Conservation (phyloP, 2,888 invertebrate genomes). For the Hyposoter dolosus region DNA sequence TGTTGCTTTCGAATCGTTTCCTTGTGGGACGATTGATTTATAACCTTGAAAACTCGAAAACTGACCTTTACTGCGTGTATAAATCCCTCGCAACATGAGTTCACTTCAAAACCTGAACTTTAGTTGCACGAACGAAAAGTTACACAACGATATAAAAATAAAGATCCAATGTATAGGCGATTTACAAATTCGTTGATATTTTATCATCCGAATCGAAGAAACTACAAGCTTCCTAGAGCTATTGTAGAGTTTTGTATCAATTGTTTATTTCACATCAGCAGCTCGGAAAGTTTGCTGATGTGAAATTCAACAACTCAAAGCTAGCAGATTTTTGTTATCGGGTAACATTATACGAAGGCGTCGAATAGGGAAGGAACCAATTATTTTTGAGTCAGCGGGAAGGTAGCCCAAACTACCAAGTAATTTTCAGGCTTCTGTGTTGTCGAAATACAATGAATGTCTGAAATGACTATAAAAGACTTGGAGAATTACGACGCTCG, state of each 20-base stretch:
- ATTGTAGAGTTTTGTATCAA: background rate
- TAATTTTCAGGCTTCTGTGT: background rate
- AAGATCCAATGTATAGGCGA: background rate
- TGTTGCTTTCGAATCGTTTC: background rate
- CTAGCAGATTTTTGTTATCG: background rate
- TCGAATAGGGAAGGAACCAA: background rate
- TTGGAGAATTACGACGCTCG: background rate
- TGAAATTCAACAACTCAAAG: no score
- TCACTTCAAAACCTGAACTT: background rate
- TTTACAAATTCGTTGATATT: constrained; percentile 9
- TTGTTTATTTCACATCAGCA: background rate
- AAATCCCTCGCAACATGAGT: background rate
- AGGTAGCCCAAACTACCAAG: background rate
- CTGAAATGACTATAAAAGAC: background rate
- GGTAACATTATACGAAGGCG: background rate
- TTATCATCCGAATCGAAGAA: background rate
- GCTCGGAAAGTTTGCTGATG: background rate
- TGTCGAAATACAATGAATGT: background rate
- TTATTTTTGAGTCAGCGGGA: background rate
- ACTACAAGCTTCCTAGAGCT: background rate
- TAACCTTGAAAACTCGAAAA: background rate
- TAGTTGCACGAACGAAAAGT: background rate
- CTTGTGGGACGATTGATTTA: background rate
- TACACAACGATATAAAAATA: background rate
- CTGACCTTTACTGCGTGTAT: background rate